Evolutionary conservation across 2,797 vertebrate species (phyloP), one percentile per base, ranked within the genome.

Genomic region (Neosilurus mollespiculum): DNA sequence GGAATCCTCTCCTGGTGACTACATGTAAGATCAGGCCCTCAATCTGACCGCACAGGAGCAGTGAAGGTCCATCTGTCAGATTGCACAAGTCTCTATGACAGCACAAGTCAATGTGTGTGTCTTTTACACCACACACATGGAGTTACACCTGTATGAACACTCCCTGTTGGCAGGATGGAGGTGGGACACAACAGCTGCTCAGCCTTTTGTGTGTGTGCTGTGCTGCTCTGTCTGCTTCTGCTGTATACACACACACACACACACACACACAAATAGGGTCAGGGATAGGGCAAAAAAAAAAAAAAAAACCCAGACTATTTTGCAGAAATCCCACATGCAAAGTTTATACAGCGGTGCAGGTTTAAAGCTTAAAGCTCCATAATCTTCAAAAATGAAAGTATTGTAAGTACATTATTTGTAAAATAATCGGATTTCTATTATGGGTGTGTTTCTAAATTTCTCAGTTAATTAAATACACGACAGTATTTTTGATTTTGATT

Each of bases 101-200:
- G n/a, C n/a, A n/a, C n/a, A n/a, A n/a, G n/a, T n/a, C n/a, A 26
- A 9, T 34, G 77, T 86, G 80, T 82, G 78, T 85, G 62, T 83
- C 37, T 81, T 67, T 78, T 78, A 15, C 49, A 34, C 18, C 71
- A 11, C 67, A 24, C 95, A 96, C 95, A 95, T 97, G 96, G 94
- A 95, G 95, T 97, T 96, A 95, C 96, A 98, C 95, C 96, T 98
- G 94, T 92, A 83, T 95, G 95, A 94, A 94, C 94, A 96, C 94
- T 95, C 93, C 93, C 95, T 93, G 88, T 90, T 96, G 93, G 96
- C 95, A 90, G 95, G 92, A 75, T 83, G 37, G 90, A 87, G 89
- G 86, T 90, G 88, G 94, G 92, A 93, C 92, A 93, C 92, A 96
- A 93, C 96, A 96, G 95, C 95, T 97, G 96, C 91, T 92, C 92